Evolutionary conservation across 30 jellyfish, hydroid and myxozoan species (phyloP), one percentile per base, ranked within the genome.

Genomic region (Aurelia aurita): DNA sequence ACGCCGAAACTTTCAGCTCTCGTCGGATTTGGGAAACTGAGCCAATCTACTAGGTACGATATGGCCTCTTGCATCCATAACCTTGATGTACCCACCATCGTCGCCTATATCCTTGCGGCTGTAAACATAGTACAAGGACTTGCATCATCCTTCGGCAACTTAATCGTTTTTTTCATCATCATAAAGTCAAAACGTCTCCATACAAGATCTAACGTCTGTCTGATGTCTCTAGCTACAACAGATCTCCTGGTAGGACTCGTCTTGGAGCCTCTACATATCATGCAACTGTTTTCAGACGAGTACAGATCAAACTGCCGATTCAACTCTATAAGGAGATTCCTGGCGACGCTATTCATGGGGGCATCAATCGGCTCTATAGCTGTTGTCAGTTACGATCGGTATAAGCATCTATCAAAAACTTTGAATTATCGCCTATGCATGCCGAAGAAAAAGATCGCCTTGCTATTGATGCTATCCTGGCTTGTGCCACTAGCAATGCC

Each of bases 231-330:
- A 32, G 95, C 98, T 10, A 55, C 82, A 18, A 87, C 97, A 11
- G 98, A 92, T 74, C 47, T 87, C 22, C 77, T 80, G 1, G 98
- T 92, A 55, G 98, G 97, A 5, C n/a, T 53, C 27, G 16, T 86
- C 32, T 51, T 92, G 22, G 87, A 77, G 53, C 95, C 97, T 29
- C 22, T 86, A 19, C 59, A 79, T 16, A 76, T 72, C 32, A 59
- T 65, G 83, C 97, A 86, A 82, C 49, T 78, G 16, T 64, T 79
- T 34, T 71, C 72, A 13, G 59, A 26, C 1, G 73, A 70, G 19
- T 34, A 46, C 12, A 89, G 77, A 49, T 47, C 29, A n/a, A 73
- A 70, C 51, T 92, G 97, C 57, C 26, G 74, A 12, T 22, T 76
- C 21, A 96, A 84, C 69, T 51, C 45, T 2, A 67, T 92, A 12